A percentile compares a stretch with the other conserved stretches of the same genome.
phyloP scores from a whole-genome alignment of 2,113 vertebrate genomes.

The Hemibagrus wyckioides region DNA sequence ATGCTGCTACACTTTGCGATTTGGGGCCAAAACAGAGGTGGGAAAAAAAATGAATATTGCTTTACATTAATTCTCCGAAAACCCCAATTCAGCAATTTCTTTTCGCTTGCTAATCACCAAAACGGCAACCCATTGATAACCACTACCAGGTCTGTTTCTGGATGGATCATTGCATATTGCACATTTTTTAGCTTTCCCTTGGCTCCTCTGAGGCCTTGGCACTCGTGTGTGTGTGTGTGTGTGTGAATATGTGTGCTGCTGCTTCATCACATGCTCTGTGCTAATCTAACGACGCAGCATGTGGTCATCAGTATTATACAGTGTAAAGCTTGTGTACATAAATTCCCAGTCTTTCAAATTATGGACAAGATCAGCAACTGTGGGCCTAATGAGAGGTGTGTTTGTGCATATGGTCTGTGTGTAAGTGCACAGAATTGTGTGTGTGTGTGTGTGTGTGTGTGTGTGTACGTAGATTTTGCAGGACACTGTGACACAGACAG shows the following conservation, averaged over 20 bases:
- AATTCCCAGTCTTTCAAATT: conserved; percentile 20
- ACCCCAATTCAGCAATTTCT: conserved; percentile 26
- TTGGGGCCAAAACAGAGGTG: conserved; percentile 13
- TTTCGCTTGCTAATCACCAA: conserved; percentile 45
- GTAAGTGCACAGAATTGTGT: not conserved
- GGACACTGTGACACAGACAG: conserved; percentile 47
- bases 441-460: conserved; percentile 14
- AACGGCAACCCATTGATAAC: conserved; percentile 44
- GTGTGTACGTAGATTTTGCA: conserved; percentile 13
- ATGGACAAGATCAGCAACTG: conserved; percentile 18
- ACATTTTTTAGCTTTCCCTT: conserved; percentile 30
- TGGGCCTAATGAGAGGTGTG: not conserved
- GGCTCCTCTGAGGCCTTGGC: conserved; percentile 30
- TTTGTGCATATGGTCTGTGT: not conserved
- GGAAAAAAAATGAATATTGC: conserved; percentile 6
- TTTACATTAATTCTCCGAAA: conserved; percentile 33
- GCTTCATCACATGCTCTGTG: conserved; percentile 22
- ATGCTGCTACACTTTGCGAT: not conserved
- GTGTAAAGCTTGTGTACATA: conserved; percentile 27
- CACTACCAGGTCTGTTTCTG: conserved; percentile 21
- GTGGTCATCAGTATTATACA: conserved; percentile 41
- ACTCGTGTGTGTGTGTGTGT: not conserved
- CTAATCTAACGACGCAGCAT: conserved; percentile 37
- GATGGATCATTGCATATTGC: conserved; percentile 33
- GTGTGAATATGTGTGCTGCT: conserved; percentile 12